Evolutionary conservation across 2,888 invertebrate species (phyloP), one percentile per base, ranked within the genome.

Genomic region (Phlogophora meticulosa): DNA sequence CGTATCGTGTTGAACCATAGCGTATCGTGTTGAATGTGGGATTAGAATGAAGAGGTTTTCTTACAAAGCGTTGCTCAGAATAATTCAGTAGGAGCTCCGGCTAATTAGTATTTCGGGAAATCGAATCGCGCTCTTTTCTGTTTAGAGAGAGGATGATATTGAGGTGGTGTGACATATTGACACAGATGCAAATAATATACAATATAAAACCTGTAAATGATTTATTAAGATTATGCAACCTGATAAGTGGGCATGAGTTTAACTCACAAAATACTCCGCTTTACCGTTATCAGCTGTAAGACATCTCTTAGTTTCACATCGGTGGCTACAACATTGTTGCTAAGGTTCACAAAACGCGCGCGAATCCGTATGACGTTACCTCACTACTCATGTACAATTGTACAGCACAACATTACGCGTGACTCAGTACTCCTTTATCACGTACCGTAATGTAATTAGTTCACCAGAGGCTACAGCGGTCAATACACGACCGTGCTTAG

Each of bases 371-470:
- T 67, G 72, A 65, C 80, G 49, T 52, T 24, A 34, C 40, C 51
- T 60, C 52, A 82, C 74, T 58, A 79, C 58, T 67, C 64, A 76
- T 76, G 71, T 72, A 76, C 48, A 48, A 46, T 48, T 52, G 73
- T 63, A 67, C 60, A 75, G 48, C 58, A 81, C 51, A 78, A 71
- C 68, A 64, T 69, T 45, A 61, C 49, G 63, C 66, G 53, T 77
- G 78, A 74, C 49, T 63, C 67, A 71, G 56, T 64, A 22, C 45
- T 72, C 56, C 59, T 65, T 43, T 61, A 65, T 66, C 67, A 65
- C 57, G 61, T n/a, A n/a, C n/a, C n/a, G n/a, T 56, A 78, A 80
- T 76, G 68, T 76, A 76, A 80, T 82, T 80, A 82, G 78, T 61
- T 52, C 51, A 52, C 51, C 46, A 32, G 40, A 66, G 56, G 46